Percentiles rank a stretch among this genome's conserved stretches.
Conservation (phyloP, 2,113 vertebrate genomes). For the Podocnemis expansa region DNA sequence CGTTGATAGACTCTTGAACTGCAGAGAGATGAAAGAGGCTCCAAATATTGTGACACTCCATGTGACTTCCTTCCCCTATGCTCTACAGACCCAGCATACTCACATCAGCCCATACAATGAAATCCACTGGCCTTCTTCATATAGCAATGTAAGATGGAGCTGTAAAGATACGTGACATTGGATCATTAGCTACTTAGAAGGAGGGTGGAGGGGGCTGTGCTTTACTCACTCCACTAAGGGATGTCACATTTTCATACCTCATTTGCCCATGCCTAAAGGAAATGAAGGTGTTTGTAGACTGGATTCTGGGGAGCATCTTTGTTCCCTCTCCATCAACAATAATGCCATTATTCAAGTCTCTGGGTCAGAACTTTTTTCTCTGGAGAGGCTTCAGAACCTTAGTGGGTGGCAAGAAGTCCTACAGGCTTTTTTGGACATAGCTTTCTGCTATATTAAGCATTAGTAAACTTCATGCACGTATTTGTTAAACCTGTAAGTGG, state of each 20-base stretch:
- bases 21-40: slow-evolving; percentile 90
- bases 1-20: slow-evolving; percentile 93
- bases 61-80: slow-evolving; percentile 95
- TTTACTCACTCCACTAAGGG: background rate
- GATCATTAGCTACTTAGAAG: background rate
- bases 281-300: background rate
- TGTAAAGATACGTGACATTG: background rate
- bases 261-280: background rate
- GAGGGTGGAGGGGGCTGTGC: background rate
- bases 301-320: background rate
- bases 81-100: slow-evolving; percentile 94
- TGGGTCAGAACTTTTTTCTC: background rate
- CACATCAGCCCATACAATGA: slow-evolving; percentile 96
- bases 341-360: background rate
- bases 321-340: background rate
- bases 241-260: background rate
- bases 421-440: background rate
- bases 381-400: background rate
- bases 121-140: slow-evolving; percentile 93
- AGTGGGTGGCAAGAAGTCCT: background rate
- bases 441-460: background rate
- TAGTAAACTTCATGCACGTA: background rate
- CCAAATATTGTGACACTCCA: slow-evolving; percentile 94
- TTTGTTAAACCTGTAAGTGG: background rate
- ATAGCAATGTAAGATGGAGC: slow-evolving; percentile 84